Base-by-base conservation (phyloP, 2,113 vertebrate species). In the Dermatemys mawii region DNA sequence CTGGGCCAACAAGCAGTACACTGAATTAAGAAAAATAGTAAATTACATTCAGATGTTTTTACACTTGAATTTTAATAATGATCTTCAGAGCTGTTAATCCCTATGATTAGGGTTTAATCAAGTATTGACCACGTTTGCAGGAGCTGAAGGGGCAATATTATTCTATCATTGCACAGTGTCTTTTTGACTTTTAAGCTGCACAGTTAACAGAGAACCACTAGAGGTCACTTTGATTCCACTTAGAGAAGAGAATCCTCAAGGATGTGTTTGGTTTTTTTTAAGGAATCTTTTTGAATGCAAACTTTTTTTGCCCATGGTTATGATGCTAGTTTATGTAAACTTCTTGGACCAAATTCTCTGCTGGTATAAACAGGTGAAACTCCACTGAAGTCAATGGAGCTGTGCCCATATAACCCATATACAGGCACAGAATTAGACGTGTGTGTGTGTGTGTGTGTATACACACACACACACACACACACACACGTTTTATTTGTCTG, bases 211-310 rank as follows among this genome's bases (percentile, higher is more conserved):
- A 24, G 54, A 91, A 91, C 96, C 98, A 96, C 97, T 97, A 98
- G 98, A 97, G 98, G 98, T 97, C 97, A 96, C 97, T 86, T 96
- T 67, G 50, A 92, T 97, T 96, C 97, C 97, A 97, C 82, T 73
- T 83, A 93, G 93, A 86, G 44, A 76, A 95, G 41, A 46, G 17
- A 78, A 88, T 84, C 57, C 91, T 53, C 11, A 9, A 29, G 76
- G 32, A n/a, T n/a, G n/a, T n/a, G n/a, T n/a, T 67, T 63, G 3
- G 6, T 60, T 49, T 53, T 79, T 79, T 12, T 1, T 0, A 11
- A 4, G 22, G 75, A 32, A 21, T 11, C 1, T 16, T 32, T 60
- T 50, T 63, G 5, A 16, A 95, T 60, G 29, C 22, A 38, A 46
- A 12, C 13, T 73, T 32, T 29, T 89, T 55, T 81, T 54, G 21